Evolutionary conservation across 1,140 invertebrate genomes (phyloP).

Genomic region (Cyclina sinensis): DNA sequence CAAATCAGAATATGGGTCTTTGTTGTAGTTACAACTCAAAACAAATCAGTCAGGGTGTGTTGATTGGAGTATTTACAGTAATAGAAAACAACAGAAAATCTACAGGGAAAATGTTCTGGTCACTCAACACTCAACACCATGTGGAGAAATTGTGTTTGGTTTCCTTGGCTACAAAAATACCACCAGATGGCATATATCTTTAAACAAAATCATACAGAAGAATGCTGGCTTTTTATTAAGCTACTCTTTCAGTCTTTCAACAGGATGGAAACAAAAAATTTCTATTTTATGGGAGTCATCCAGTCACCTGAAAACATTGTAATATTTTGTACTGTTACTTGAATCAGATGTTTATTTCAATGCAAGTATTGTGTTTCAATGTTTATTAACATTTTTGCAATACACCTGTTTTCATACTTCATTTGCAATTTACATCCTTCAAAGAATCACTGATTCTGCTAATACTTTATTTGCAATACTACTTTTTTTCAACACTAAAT

Average conservation of each 20-base stretch:
- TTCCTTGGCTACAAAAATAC: conserved; percentile 42
- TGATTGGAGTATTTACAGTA: conserved; percentile 1
- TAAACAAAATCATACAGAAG: conserved; percentile 24
- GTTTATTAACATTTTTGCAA: no score
- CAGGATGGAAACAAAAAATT: background rate
- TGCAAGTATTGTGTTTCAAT: no score
- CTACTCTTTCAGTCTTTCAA: background rate
- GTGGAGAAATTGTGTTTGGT: conserved; percentile 20
- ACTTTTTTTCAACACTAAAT: no score
- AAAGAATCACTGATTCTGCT: no score
- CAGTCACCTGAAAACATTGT: background rate
- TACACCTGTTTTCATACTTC: no score
- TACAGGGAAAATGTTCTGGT: background rate
- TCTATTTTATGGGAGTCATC: background rate
- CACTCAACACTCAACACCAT: conserved; percentile 24
- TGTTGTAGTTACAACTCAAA: no score
- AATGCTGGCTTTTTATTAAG: background rate
- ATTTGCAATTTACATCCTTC: no score
- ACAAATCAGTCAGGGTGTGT: no score
- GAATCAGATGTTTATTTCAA: no score
- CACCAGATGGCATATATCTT: conserved; percentile 30
- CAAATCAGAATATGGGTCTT: no score
- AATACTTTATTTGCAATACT: no score
- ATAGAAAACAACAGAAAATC: background rate
- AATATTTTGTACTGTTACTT: no score